phyloP scores from a whole-genome alignment of 2,113 vertebrate species.

The Numenius arquata region DNA sequence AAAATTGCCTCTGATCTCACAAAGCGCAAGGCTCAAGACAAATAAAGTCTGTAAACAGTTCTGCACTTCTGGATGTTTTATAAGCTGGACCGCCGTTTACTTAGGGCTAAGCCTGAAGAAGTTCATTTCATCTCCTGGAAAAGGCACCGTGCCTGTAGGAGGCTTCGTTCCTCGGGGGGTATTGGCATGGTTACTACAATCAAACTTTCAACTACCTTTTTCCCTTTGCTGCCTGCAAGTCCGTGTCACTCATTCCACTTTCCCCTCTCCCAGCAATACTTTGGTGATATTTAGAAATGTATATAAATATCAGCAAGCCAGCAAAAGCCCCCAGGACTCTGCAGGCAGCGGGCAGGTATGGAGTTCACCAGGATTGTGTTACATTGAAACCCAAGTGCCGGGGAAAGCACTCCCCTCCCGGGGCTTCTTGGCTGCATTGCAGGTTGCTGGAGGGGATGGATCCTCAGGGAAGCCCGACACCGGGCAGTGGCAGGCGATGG shows the following conservation, averaged over 20 bases:
- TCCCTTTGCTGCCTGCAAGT: not conserved
- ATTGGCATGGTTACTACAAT: not conserved
- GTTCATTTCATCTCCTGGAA: slow-evolving; percentile 46
- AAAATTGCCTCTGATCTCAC: slow-evolving; percentile 49
- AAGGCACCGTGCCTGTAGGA: not conserved
- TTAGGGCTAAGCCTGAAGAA: slow-evolving; percentile 49
- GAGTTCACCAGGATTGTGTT: rapidly evolving
- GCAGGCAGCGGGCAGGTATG: not conserved
- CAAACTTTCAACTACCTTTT: not conserved
- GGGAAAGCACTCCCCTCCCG: not conserved
- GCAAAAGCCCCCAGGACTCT: not conserved
- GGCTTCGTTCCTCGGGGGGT: not conserved
- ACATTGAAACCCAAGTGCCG: not conserved
- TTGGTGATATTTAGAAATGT: not conserved
- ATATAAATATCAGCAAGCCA: not conserved
- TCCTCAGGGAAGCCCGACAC: not conserved
- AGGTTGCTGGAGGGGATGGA: not conserved
- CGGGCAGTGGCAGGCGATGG: rapidly evolving
- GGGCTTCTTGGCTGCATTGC: not conserved
- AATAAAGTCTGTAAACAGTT: slow-evolving; percentile 68
- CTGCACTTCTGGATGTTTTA: slow-evolving; percentile 43
- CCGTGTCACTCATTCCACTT: not conserved
- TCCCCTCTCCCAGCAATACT: not conserved
- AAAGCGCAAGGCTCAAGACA: slow-evolving; percentile 41
- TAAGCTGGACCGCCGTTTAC: slow-evolving; percentile 50